Conservation (phyloP, 2,797 vertebrate genomes). For the Amphiprion clarkii region DNA sequence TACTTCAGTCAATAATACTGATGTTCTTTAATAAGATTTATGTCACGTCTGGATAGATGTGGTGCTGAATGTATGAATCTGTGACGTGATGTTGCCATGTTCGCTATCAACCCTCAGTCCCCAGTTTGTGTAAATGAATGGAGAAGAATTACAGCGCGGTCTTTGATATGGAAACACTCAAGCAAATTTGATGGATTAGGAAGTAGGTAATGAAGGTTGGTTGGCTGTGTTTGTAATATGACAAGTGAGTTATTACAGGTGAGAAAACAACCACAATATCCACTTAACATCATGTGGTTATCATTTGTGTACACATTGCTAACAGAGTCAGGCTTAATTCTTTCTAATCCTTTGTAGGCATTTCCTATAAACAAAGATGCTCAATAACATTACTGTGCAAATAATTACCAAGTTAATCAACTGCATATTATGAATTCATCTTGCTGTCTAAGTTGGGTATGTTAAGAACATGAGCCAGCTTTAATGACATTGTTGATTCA, state of each 20-base stretch:
- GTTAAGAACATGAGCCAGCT: background rate
- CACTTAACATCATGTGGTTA: background rate
- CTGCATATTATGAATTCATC: background rate
- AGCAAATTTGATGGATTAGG: slow-evolving; percentile 11
- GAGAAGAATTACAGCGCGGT: background rate
- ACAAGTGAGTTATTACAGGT: background rate
- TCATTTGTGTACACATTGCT: background rate
- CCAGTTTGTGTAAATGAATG: background rate
- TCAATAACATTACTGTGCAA: background rate
- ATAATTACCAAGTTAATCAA: slow-evolving; percentile 1
- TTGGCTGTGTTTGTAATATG: background rate
- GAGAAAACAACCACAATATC: background rate
- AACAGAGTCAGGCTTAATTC: background rate
- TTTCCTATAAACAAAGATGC: background rate
- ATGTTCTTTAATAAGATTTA: slow-evolving; percentile 29
- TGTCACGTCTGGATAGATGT: slow-evolving; percentile 19
- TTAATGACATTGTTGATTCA: background rate
- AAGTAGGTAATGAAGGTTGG: background rate
- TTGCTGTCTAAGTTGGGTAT: background rate
- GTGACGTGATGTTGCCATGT: slow-evolving; percentile 29
- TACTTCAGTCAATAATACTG: slow-evolving; percentile 33
- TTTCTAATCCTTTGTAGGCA: background rate
- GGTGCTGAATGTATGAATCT: slow-evolving; percentile 30
- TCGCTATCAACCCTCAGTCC: slow-evolving; percentile 36
- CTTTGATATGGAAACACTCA: slow-evolving; percentile 24